Evolutionary conservation across 2,113 vertebrate species (phyloP).

Genomic region (Vidua macroura): DNA sequence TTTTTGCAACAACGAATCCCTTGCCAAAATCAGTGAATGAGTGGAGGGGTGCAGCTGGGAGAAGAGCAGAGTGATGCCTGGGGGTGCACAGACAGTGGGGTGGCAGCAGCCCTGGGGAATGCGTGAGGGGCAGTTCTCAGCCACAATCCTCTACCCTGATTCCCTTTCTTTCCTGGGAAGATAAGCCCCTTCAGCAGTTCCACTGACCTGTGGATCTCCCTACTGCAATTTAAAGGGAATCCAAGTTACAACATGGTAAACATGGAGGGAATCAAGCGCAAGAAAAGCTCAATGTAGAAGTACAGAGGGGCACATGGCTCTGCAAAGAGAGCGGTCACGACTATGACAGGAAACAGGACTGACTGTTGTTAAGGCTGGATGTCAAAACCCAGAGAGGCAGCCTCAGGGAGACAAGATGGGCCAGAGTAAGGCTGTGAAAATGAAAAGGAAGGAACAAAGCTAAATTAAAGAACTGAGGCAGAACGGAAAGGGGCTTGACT

Average conservation of each 20-base stretch:
- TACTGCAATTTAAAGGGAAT: not conserved
- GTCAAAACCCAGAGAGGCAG: not conserved
- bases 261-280: not conserved
- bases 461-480: not conserved
- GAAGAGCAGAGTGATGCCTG: not conserved
- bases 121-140: not conserved
- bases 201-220: not conserved
- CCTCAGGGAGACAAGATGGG: not conserved
- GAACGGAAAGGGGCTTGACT: slow-evolving; percentile 20
- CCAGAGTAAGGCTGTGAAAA: slow-evolving; percentile 10
- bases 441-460: slow-evolving; percentile 35
- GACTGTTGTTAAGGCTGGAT: not conserved
- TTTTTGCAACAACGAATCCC: not conserved
- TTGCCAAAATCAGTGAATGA: not conserved
- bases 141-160: not conserved
- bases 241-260: not conserved
- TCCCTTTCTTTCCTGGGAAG: not conserved
- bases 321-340: not conserved
- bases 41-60: not conserved
- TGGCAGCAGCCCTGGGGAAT: not conserved
- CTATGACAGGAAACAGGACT: not conserved
- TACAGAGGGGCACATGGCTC: not conserved
- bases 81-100: not conserved
- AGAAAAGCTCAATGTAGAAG: not conserved
- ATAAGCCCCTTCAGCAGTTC: not conserved